phyloP scores from a whole-genome alignment of 2,113 vertebrate genomes.

The Chaetura pelagica region DNA sequence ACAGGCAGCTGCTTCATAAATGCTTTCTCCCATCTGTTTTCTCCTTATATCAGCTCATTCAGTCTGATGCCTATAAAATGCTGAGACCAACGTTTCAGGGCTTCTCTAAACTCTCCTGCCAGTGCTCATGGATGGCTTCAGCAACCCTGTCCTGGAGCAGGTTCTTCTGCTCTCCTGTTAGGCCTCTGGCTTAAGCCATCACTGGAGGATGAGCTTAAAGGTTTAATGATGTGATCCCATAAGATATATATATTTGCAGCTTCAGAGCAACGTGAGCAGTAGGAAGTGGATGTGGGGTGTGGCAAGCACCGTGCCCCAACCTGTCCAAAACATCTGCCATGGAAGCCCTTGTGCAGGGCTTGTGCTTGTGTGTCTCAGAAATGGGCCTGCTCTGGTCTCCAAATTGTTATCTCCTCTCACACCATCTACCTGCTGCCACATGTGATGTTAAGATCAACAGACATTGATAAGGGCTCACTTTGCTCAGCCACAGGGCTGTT shows the following conservation, averaged over 20 bases:
- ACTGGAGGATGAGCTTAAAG: neutral
- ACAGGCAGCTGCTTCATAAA: constrained; percentile 53
- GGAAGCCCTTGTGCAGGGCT: neutral
- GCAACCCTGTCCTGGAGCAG: neutral
- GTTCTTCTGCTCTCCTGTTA: neutral
- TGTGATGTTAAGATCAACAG: neutral
- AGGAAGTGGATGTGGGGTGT: neutral
- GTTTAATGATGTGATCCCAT: neutral
- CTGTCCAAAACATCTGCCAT: neutral
- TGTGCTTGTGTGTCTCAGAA: too few relatives aligned
- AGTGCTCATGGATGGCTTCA: neutral
- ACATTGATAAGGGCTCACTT: neutral
- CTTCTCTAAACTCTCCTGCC: neutral
- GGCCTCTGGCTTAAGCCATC: neutral
- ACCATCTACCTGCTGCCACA: neutral
- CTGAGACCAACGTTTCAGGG: constrained; percentile 15
- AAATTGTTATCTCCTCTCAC: neutral
- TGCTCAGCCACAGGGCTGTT: neutral
- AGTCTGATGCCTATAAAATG: neutral
- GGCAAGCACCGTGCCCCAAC: fast-evolving
- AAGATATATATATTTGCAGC: neutral
- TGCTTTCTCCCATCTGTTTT: constrained; percentile 48
- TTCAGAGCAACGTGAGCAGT: neutral
- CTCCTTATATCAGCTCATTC: constrained; percentile 10
- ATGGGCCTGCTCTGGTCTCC: neutral